A percentile compares a stretch with the other conserved stretches of the same genome.
Conservation (phyloP, 2,113 vertebrate species). For the Mustelus asterias region DNA sequence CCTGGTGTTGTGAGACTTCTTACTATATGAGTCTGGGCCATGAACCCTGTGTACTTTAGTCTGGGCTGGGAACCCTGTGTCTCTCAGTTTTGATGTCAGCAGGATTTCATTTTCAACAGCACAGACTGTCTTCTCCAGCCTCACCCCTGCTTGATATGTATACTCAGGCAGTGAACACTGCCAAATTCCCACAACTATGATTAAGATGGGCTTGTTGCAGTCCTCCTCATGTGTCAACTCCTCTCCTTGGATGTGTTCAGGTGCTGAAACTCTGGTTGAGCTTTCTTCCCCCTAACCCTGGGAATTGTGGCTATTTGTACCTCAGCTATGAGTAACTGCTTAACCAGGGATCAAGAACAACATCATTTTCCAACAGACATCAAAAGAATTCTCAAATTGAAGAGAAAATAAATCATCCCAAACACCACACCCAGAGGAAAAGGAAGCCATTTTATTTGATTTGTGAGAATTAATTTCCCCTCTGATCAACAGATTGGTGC, state of each 20-base stretch:
- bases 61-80: too few species aligned
- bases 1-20: too few species aligned
- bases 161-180: neutral
- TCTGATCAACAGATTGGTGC: constrained; percentile 73
- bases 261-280: neutral
- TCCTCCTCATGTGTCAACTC: neutral
- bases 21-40: too few species aligned
- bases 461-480: neutral
- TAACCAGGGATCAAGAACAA: too few species aligned
- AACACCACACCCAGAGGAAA: neutral
- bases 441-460: constrained; percentile 32
- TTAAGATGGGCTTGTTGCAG: neutral
- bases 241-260: neutral
- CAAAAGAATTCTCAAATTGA: neutral
- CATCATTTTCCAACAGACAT: neutral
- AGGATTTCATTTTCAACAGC: neutral
- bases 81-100: neutral
- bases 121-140: neutral
- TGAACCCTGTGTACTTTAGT: too few species aligned
- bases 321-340: neutral
- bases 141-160: neutral
- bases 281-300: neutral
- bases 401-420: neutral
- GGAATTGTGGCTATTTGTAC: neutral
- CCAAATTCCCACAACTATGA: neutral